Base-by-base conservation (phyloP, 2,888 invertebrate genomes). In the Cataglyphis albicans region DNA sequence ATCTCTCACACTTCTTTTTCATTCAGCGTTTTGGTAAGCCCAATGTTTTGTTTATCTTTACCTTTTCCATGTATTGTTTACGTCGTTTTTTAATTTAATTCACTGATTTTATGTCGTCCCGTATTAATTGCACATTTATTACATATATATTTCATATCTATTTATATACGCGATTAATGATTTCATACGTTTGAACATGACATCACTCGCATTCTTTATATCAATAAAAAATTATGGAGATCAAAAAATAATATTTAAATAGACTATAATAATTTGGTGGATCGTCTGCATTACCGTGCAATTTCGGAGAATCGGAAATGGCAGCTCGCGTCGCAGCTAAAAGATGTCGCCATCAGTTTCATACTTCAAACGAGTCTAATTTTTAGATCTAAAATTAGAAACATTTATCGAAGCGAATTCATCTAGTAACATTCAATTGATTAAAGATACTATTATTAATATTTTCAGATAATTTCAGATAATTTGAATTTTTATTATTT, bases 21-120 rank as follows among this genome's bases (percentile, higher is more conserved):
- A 67, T 65, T 81, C 81, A 83, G 81, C 84, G 81, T 85, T 86
- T 85, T 84, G 87, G 87, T 86, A 86, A 87, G 85, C 81, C 70
- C 64, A 44, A 80, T 59, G 21, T 80, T 80, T 80, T 59, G 35
- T 80, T 80, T 80, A 70, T 59, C 10, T 57, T 35, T 38, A 57
- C 12, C 67, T 18, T 32, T 32, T 25, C 21, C 3, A 21, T 25
- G 15, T 44, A 57, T 76, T 25, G 1, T 44, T 68, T 35, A n/a
- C 2, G 7, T 55, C n/a, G 32, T n/a, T 48, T 29, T 12, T 21
- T n/a, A 21, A 68, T 35, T 29, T 48, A 10, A n/a, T 6, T 7
- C 18, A n/a, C n/a, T 52, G n/a, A 52, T 2, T n/a, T 6, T n/a
- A 25, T 25, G n/a, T 52, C 7, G 1, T n/a, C 18, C 18, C n/a